Percentiles rank a stretch among this genome's conserved stretches.
Evolutionary conservation across 2,888 invertebrate genomes (phyloP).

Genomic region (Agriopis leucophaearia): DNA sequence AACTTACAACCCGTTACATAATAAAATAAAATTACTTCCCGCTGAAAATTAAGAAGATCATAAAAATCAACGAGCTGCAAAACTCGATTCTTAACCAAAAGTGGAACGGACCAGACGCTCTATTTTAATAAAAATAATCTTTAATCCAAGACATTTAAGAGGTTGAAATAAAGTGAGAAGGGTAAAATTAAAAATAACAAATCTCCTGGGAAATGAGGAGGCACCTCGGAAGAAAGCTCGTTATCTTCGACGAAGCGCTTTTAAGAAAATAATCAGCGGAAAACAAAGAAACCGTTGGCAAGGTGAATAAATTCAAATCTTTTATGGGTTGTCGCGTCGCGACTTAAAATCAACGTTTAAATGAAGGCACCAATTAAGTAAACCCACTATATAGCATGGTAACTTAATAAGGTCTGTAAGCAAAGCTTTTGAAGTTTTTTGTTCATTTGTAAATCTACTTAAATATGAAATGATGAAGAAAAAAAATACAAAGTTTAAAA

Average conservation of each 20-base stretch:
- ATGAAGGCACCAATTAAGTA: no score
- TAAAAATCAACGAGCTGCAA: conserved; percentile 45
- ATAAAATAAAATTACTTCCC: conserved; percentile 14
- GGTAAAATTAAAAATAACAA: conserved; percentile 71
- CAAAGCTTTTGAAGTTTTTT: no score
- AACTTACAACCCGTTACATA: conserved; percentile 25
- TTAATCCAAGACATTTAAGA: conserved; percentile 39
- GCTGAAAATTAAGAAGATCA: conserved; percentile 35
- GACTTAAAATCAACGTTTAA: background rate
- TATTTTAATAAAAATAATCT: conserved; percentile 41
- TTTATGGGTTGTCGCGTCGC: conserved; percentile 29
- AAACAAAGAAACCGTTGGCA: conserved; percentile 62
- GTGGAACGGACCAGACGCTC: conserved; percentile 34
- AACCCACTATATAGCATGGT: no score
- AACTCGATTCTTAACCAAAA: conserved; percentile 41
- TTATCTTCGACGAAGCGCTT: conserved; percentile 66
- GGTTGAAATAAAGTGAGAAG: conserved; percentile 45
- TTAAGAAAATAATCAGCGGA: conserved; percentile 69
- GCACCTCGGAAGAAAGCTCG: conserved; percentile 68
- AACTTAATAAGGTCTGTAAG: no score
- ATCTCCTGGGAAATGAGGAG: conserved; percentile 70
- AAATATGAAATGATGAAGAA: no score
- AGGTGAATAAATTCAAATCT: conserved; percentile 57
- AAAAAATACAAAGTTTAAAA: no score
- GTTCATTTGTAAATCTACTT: no score